Percentiles rank a stretch among this genome's conserved stretches.
phyloP scores from a whole-genome alignment of 1,140 invertebrate species.

The Rhizoglyphus robini region DNA sequence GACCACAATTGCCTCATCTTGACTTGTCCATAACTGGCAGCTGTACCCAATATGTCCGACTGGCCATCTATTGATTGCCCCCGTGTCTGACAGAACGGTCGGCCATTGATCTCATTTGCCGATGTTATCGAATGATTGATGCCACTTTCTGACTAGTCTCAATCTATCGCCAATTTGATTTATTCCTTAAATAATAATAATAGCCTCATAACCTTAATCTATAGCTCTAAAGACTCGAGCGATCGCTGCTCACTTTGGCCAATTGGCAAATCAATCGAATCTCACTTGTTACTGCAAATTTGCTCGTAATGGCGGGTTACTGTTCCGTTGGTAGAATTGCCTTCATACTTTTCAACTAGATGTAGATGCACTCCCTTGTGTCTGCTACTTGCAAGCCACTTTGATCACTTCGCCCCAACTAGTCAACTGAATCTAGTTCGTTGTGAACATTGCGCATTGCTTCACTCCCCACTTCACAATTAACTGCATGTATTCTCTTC shows the following conservation, averaged over 20 bases:
- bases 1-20: neutral
- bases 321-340: no score
- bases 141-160: neutral
- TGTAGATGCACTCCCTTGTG: no score
- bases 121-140: slow-evolving; percentile 6
- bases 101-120: neutral
- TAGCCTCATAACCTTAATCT: neutral
- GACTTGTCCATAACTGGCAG: neutral
- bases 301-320: no score
- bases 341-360: no score
- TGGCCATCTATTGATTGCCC: neutral
- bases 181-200: neutral
- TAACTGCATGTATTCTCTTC: no score
- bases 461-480: no score
- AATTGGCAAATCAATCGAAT: neutral
- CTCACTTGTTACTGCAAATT: neutral
- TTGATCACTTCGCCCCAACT: no score
- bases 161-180: slow-evolving; percentile 7
- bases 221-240: neutral
- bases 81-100: neutral
- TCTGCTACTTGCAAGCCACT: no score
- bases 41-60: neutral
- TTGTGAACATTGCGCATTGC: no score
- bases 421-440: no score
- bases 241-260: neutral